These are phyloP conservation scores for Sebastolobus altivelis DNA, from an alignment of 2,797 vertebrate genomes.

Conservation along the genomic window DNA sequence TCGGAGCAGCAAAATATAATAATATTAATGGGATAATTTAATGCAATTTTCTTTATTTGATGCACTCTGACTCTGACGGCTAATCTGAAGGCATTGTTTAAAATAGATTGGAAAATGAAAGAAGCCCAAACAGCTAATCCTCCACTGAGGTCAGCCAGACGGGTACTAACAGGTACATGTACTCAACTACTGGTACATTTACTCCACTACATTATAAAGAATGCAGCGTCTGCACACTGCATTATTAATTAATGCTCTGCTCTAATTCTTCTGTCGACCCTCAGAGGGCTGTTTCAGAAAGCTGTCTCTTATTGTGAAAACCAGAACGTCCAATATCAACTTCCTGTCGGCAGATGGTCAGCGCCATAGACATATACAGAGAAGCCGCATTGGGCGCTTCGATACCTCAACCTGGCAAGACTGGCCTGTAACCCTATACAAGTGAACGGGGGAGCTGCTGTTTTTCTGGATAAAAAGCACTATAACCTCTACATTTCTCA, in stretches of 20 bases:
- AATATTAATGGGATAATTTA: constrained; percentile 86
- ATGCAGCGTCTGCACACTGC: background rate
- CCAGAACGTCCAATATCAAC: background rate
- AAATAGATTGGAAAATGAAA: constrained; percentile 79
- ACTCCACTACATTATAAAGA: background rate
- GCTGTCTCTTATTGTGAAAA: background rate
- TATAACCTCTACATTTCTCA: too few species aligned
- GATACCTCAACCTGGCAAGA: too few species aligned
- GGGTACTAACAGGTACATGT: background rate
- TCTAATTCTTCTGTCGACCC: too few species aligned
- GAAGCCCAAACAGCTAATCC: constrained; percentile 65
- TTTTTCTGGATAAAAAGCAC: too few species aligned
- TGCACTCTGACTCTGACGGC: constrained; percentile 77
- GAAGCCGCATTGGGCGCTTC: too few species aligned
- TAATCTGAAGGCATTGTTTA: constrained; percentile 84
- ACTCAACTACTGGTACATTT: background rate
- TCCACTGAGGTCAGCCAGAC: constrained; percentile 40
- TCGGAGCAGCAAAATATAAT: constrained; percentile 77
- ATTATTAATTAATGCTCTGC: too few species aligned
- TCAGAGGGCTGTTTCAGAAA: background rate
- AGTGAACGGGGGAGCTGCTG: too few species aligned
- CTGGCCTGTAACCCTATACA: too few species aligned
- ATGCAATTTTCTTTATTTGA: constrained; percentile 85
- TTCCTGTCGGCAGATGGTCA: background rate
- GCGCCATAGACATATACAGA: too few species aligned